Conservation (phyloP, 1,140 invertebrate species). For the Hypothenemus hampei region DNA sequence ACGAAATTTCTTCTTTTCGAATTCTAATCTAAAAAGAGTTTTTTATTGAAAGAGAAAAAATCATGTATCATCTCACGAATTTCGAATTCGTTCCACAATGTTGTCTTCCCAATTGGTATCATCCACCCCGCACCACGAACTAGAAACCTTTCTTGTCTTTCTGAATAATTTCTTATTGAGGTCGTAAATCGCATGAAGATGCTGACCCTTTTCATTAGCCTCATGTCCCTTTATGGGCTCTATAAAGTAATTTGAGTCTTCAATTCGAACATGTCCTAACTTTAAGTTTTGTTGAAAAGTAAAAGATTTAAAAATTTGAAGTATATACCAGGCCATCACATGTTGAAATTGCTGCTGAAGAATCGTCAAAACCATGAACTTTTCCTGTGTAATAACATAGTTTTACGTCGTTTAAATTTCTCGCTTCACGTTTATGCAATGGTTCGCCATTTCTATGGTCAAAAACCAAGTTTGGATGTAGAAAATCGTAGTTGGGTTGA, state of each 20-base stretch:
- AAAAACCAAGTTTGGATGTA: constrained; percentile 52
- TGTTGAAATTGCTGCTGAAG: constrained; percentile 52
- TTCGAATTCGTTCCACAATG: not conserved
- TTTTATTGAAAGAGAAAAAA: too few relatives aligned
- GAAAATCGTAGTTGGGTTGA: constrained; percentile 50
- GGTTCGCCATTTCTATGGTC: constrained; percentile 45
- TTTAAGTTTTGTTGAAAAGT: not conserved
- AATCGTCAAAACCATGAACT: constrained; percentile 47
- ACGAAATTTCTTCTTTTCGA: not conserved
- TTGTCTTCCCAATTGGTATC: not conserved
- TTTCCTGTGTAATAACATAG: constrained; percentile 54
- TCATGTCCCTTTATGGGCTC: constrained; percentile 46
- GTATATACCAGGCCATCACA: constrained; percentile 58
- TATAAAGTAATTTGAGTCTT: constrained; percentile 46
- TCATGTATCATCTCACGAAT: not conserved
- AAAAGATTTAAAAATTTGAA: constrained; percentile 32
- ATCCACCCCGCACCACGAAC: not conserved
- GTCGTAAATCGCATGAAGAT: constrained; percentile 48
- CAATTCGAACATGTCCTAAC: constrained; percentile 46
- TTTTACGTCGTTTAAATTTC: constrained; percentile 27
- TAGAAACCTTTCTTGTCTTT: constrained; percentile 9
- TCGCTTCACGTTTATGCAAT: constrained; percentile 24
- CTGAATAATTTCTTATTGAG: constrained; percentile 14
- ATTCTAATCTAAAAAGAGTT: not conserved
- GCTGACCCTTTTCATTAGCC: constrained; percentile 44